phyloP scores from a whole-genome alignment of 2,888 invertebrate species.

The Nipponacmea schrenckii region DNA sequence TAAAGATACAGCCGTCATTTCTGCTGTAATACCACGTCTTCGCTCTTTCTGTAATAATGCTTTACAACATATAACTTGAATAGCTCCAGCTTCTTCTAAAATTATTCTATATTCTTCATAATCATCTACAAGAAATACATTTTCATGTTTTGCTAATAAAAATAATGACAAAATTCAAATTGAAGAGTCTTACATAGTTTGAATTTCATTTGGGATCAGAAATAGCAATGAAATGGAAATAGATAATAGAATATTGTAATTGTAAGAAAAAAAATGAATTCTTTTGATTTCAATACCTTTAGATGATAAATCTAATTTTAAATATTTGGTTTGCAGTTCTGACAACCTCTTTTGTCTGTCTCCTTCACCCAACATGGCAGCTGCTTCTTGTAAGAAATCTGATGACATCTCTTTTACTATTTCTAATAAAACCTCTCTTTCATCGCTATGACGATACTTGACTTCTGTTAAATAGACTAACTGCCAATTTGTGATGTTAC shows the following conservation, averaged over 20 bases:
- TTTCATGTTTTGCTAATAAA: no score
- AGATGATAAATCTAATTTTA: conserved; percentile 46
- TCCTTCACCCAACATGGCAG: conserved; percentile 55
- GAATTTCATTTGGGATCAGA: no score
- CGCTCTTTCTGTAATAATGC: conserved; percentile 28
- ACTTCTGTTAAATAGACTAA: conserved; percentile 49
- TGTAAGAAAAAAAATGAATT: background rate
- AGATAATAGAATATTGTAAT: no score
- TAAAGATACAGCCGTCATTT: conserved; percentile 40
- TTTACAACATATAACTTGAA: conserved; percentile 45
- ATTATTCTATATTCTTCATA: conserved; percentile 54
- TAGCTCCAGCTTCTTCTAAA: conserved; percentile 63
- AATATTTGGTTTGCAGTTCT: conserved; percentile 54
- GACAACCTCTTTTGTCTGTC: conserved; percentile 64
- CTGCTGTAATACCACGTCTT: conserved; percentile 30
- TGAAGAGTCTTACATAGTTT: no score
- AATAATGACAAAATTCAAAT: no score
- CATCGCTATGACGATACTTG: conserved; percentile 57
- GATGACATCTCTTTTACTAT: conserved; percentile 63
- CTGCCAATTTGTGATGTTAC: conserved; percentile 50
- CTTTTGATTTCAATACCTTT: conserved; percentile 31
- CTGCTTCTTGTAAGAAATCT: conserved; percentile 59
- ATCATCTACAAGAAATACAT: conserved; percentile 49
- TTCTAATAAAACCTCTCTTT: conserved; percentile 56
- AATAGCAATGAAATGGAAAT: no score